Conservation (phyloP, 2,888 invertebrate species). For the Lagria hirta region DNA sequence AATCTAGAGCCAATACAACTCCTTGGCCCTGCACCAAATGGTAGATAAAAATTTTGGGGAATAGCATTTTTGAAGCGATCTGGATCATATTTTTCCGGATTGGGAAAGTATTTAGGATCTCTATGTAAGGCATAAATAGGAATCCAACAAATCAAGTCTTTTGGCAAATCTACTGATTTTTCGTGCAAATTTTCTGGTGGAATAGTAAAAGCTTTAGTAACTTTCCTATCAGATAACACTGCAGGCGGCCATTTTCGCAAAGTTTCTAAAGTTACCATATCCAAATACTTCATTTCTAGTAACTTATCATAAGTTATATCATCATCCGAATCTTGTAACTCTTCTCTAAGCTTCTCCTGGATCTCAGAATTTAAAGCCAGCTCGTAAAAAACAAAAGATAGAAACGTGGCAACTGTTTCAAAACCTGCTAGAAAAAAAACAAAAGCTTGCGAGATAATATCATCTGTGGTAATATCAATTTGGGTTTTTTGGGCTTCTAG, state of each 20-base stretch:
- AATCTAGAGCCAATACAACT: slow-evolving; percentile 54
- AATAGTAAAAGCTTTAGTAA: slow-evolving; percentile 52
- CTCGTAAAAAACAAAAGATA: slow-evolving; percentile 58
- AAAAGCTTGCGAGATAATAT: slow-evolving; percentile 59
- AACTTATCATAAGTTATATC: background rate
- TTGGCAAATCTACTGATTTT: slow-evolving; percentile 17
- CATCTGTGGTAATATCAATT: slow-evolving; percentile 50
- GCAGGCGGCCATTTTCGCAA: slow-evolving; percentile 57
- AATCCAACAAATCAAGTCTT: slow-evolving; percentile 44
- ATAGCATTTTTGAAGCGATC: slow-evolving; percentile 46
- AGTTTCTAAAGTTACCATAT: slow-evolving; percentile 49
- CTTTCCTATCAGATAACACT: slow-evolving; percentile 54
- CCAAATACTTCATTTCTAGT: slow-evolving; percentile 1
- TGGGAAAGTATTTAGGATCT: slow-evolving; percentile 39
- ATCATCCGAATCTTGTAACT: background rate
- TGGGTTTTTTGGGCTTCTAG: slow-evolving; percentile 4
- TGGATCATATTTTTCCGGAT: slow-evolving; percentile 46
- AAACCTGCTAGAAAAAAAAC: slow-evolving; percentile 57
- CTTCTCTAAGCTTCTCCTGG: background rate
- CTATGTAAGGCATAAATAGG: slow-evolving; percentile 38
- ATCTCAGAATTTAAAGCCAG: slow-evolving; percentile 58
- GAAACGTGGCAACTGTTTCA: slow-evolving; percentile 52
- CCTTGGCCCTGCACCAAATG: slow-evolving; percentile 57
- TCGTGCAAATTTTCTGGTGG: slow-evolving; percentile 20
- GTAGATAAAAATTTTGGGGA: slow-evolving; percentile 48